Base-by-base conservation (phyloP, 2,113 vertebrate species). In the Delphinus delphis region DNA sequence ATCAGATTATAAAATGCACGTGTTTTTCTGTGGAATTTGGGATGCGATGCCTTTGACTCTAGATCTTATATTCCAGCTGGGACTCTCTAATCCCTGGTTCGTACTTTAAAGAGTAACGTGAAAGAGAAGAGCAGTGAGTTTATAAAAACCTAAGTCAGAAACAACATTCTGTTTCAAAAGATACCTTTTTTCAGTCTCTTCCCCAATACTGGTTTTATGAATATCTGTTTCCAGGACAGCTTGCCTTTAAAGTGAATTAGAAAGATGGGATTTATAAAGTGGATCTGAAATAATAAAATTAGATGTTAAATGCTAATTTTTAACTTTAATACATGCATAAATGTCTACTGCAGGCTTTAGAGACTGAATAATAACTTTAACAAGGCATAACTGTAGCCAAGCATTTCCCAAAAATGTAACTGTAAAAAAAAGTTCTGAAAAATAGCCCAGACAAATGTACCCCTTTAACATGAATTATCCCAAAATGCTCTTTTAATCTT, bases 391-490 rank as follows among this genome's bases (percentile, higher is more conserved):
- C 33, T 70, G 4, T 55, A 94, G 62, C 21, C 21, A 92, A 95
- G 3, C 47, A 90, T 93, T 73, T 89, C 36, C 18, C 91, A 80
- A 92, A 96, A 63, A 25, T 89, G 2, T 88, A 89, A 92, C 5
- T 83, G 23, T 33, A 31, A 14, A 36, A 31, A 74, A 80, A 95
- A 84, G 5, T 1, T 80, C n/a, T 95, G 58, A n/a, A 97, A 96
- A 96, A 95, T 74, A 97, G 63, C 25, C 50, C 89, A 97, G 58
- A 70, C 15, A 90, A 97, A 93, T 28, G 20, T 50, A 91, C 3
- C 9, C 18, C 25, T 73, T 95, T n/a, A 89, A 95, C 9, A 90
- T 84, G 44, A 47, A 38, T 44, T 17, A 68, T 33, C 28, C 15
- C 18, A 81, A 88, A 87, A n/a, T 79, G n/a, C 84, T 84, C 14